Percentiles rank a stretch among this genome's conserved stretches.
These are phyloP conservation scores for Drosophila rellima DNA, from an alignment of 2,888 invertebrate species.

Conservation along the genomic window DNA sequence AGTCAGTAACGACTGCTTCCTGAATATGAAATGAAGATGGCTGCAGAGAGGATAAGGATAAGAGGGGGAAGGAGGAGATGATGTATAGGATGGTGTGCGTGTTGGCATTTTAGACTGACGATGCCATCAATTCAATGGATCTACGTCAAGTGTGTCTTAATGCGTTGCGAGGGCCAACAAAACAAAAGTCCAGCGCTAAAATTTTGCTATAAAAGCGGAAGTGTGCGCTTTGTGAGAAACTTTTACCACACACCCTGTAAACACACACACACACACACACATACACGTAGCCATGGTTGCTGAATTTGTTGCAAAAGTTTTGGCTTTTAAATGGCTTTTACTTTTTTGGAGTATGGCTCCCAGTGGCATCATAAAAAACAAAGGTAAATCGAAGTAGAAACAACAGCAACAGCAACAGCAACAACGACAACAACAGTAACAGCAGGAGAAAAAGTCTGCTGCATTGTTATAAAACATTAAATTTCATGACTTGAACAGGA, in stretches of 20 bases:
- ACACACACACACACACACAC: constrained; percentile 20
- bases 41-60: not conserved
- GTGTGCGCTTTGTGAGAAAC: constrained; percentile 59
- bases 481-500: constrained; percentile 54
- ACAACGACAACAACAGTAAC: constrained; percentile 8
- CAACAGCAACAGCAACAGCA: constrained; percentile 44
- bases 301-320: constrained; percentile 69
- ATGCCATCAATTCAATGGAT: constrained; percentile 56
- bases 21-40: constrained; percentile 63
- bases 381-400: constrained; percentile 76
- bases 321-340: constrained; percentile 81
- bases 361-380: constrained; percentile 76
- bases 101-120: constrained; percentile 24
- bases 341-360: constrained; percentile 78
- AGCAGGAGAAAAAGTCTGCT: constrained; percentile 2
- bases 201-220: constrained; percentile 75
- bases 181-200: constrained; percentile 66
- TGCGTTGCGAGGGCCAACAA: constrained; percentile 49
- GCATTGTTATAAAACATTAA: constrained; percentile 65
- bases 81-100: constrained; percentile 6
- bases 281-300: constrained; percentile 33
- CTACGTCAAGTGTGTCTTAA: constrained; percentile 57
- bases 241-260: constrained; percentile 44
- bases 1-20: constrained; percentile 35
- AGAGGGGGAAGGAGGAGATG: not conserved